A percentile compares a stretch with the other conserved stretches of the same genome.
Evolutionary conservation across 2,113 vertebrate genomes (phyloP).

Genomic region (Heloderma charlesbogerti): DNA sequence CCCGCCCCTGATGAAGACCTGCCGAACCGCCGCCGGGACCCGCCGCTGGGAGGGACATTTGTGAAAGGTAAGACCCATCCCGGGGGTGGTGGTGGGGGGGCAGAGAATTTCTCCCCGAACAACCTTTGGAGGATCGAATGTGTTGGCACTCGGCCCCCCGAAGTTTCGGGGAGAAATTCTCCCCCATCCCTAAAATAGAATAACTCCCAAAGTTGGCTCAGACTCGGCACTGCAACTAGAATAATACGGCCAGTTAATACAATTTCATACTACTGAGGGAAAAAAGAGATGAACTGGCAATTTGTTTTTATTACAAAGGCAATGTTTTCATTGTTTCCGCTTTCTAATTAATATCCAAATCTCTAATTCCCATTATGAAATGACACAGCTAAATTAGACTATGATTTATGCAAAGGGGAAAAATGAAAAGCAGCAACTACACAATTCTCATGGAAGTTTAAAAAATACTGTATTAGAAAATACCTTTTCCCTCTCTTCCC

Average conservation of each 20-base stretch:
- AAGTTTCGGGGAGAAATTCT: too few relatives aligned
- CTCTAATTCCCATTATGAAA: constrained; percentile 62
- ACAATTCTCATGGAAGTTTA: constrained; percentile 57
- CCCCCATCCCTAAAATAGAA: too few relatives aligned
- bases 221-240: background rate
- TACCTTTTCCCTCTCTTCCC: background rate
- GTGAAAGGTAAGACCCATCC: too few relatives aligned
- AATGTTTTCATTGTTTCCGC: constrained; percentile 47
- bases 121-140: too few relatives aligned
- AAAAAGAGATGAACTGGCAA: constrained; percentile 22
- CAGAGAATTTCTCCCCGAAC: too few relatives aligned
- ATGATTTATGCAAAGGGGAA: constrained; percentile 69
- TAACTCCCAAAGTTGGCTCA: background rate
- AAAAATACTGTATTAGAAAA: constrained; percentile 47
- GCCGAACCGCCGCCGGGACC: too few relatives aligned
- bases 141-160: too few relatives aligned
- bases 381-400: constrained; percentile 65
- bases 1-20: too few relatives aligned
- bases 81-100: too few relatives aligned
- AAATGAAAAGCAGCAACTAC: constrained; percentile 42
- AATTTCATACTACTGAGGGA: background rate
- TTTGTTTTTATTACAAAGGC: constrained; percentile 40
- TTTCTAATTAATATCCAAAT: constrained; percentile 46
- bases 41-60: too few relatives aligned
- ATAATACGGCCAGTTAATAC: background rate